Conservation (phyloP, 2,888 invertebrate genomes). For the Blomia tropicalis region DNA sequence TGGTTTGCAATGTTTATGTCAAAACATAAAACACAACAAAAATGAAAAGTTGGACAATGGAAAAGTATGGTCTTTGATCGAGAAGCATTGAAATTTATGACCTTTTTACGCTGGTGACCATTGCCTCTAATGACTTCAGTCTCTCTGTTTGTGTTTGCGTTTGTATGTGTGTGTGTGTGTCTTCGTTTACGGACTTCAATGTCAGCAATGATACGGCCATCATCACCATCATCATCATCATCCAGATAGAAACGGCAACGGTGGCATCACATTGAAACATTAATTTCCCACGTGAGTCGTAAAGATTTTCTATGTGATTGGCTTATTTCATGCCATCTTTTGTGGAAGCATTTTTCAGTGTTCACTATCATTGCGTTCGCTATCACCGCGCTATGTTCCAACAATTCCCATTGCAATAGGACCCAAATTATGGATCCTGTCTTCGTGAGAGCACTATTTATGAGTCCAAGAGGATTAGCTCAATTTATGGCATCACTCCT, state of each 20-base stretch:
- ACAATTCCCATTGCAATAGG: too few species aligned
- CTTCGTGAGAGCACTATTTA: neutral
- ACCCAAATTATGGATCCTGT: neutral
- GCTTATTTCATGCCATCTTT: neutral
- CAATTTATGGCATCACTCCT: neutral
- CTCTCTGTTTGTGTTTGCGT: neutral
- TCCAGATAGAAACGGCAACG: too few species aligned
- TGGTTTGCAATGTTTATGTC: too few species aligned
- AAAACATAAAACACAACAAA: too few species aligned
- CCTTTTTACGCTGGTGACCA: neutral
- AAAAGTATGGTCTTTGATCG: too few species aligned
- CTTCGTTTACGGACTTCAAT: constrained; percentile 10
- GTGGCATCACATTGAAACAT: neutral
- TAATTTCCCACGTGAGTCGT: constrained; percentile 13
- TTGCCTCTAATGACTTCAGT: neutral
- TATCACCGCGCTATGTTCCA: too few species aligned
- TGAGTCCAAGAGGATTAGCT: constrained; percentile 6
- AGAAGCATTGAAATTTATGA: constrained; percentile 4
- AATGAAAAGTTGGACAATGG: too few species aligned
- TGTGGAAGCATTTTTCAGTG: neutral
- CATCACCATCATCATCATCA: too few species aligned
- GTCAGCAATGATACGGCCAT: constrained; percentile 3
- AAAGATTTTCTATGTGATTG: neutral
- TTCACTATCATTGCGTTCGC: neutral
- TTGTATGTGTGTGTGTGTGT: too few species aligned